phyloP scores from a whole-genome alignment of 2,797 vertebrate genomes.

The Sebastes diaconus region DNA sequence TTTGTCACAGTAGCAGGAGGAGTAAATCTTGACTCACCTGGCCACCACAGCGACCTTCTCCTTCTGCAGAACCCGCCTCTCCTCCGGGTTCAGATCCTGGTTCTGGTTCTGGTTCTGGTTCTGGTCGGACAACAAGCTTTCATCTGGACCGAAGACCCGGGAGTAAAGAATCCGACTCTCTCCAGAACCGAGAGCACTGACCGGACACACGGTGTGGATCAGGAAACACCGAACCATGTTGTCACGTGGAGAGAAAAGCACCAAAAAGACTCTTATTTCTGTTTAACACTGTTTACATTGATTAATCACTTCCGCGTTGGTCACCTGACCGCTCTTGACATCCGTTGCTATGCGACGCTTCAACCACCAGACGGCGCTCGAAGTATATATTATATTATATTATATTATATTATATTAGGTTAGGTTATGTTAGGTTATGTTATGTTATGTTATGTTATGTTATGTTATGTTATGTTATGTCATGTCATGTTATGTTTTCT shows the following conservation, averaged over 20 bases:
- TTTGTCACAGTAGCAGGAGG: no score
- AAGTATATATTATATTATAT: not conserved
- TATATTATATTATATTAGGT: not conserved
- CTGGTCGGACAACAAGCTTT: constrained; percentile 14
- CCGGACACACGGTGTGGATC: constrained; percentile 84
- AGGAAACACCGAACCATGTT: constrained; percentile 89
- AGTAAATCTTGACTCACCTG: constrained; percentile 71
- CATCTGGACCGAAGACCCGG: constrained; percentile 82
- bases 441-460: accelerated
- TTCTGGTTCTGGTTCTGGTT: constrained; percentile 12
- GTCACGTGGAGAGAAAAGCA: accelerated
- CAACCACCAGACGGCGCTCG: constrained; percentile 60
- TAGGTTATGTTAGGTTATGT: accelerated
- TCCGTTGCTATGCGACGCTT: not conserved
- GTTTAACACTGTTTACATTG: not conserved
- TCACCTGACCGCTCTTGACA: constrained; percentile 68
- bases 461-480: accelerated
- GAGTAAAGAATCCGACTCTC: constrained; percentile 77
- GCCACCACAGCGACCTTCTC: constrained; percentile 84
- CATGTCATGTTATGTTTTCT: accelerated
- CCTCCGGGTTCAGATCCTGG: constrained; percentile 57
- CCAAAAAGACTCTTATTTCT: accelerated
- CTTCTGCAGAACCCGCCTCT: constrained; percentile 80
- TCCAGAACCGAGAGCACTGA: constrained; percentile 63
- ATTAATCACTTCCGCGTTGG: constrained; percentile 71